Evolutionary conservation across 1,140 invertebrate species (phyloP).

Genomic region (Latrodectus geometricus): DNA sequence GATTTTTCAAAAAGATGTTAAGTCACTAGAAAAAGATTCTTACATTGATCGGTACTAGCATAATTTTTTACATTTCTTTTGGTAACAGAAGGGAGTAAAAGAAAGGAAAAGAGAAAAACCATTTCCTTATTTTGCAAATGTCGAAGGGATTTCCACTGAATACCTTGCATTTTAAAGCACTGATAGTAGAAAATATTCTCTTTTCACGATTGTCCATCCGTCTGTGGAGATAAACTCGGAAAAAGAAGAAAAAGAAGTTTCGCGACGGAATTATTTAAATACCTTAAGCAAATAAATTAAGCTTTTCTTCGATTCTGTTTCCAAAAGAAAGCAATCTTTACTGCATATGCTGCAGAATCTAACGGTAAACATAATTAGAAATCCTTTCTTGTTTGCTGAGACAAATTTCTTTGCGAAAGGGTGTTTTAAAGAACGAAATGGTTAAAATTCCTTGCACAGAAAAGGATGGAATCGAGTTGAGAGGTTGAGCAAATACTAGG

Average conservation of each 20-base stretch:
- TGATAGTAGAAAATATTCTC: background rate
- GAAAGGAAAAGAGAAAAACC: background rate
- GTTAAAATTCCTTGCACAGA: slow-evolving; percentile 1
- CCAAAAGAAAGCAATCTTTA: background rate
- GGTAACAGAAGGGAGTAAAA: too few species aligned
- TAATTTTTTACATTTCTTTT: too few species aligned
- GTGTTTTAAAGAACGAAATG: background rate
- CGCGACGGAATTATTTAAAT: background rate
- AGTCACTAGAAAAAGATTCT: too few species aligned
- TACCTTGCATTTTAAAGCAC: background rate
- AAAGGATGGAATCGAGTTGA: background rate
- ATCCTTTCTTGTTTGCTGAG: background rate
- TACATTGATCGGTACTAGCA: too few species aligned
- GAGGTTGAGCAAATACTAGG: background rate
- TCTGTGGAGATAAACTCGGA: background rate
- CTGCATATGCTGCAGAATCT: background rate
- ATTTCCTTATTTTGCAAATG: background rate
- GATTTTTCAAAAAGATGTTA: too few species aligned
- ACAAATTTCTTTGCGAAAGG: background rate
- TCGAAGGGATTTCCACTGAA: background rate
- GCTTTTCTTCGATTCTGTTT: background rate
- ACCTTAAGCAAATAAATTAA: background rate
- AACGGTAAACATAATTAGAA: slow-evolving; percentile 1
- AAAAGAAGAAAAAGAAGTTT: background rate
- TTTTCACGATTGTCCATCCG: background rate